Evolutionary conservation across 2,888 invertebrate species (phyloP), one percentile per base, ranked within the genome.

Genomic region (Marronus borbonicus): DNA sequence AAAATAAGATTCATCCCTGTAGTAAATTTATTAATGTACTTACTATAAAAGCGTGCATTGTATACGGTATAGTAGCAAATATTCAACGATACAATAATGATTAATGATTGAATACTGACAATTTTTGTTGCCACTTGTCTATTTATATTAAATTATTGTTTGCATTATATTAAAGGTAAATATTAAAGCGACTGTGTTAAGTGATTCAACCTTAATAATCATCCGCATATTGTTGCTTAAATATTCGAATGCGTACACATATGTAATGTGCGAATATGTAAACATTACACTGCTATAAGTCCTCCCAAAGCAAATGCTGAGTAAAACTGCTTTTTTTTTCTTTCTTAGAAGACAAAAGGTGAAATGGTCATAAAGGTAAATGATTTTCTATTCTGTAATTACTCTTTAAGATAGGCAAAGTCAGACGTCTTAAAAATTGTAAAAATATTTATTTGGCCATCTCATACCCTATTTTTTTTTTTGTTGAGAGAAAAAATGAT

Each of bases 101-200:
- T 76, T 76, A 76, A 66, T 76, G 76, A 76, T 58, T 31, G 66
- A 58, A 39, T 31, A 76, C 76, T 76, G 76, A 66, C 76, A 76
- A 66, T 66, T 66, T 76, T 76, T 68, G 76, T 50, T 68, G 50
- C 66, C 58, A 66, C 55, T 55, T 55, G 55, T 55, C 76, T 82
- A 83, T 83, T 81, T 83, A 83, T 83, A 83, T 76, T 69, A 60
- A 68, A 55, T 55, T 50, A 80, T 78, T 83, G 82, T 84, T 84
- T 83, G 81, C 79, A 70, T 77, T 82, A 80, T 78, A 78, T 81
- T 82, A 81, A 80, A 17, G 79, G 79, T 76, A 80, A 80, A 81
- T 76, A 81, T 78, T 69, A 76, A 81, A 81, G 82, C 78, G 76
- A 76, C 81, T 76, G 84, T 84, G 85, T 84, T 85, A 85, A 85